Evolutionary conservation across 2,113 vertebrate genomes (phyloP).

Genomic region (Ictidomys tridecemlineatus): DNA sequence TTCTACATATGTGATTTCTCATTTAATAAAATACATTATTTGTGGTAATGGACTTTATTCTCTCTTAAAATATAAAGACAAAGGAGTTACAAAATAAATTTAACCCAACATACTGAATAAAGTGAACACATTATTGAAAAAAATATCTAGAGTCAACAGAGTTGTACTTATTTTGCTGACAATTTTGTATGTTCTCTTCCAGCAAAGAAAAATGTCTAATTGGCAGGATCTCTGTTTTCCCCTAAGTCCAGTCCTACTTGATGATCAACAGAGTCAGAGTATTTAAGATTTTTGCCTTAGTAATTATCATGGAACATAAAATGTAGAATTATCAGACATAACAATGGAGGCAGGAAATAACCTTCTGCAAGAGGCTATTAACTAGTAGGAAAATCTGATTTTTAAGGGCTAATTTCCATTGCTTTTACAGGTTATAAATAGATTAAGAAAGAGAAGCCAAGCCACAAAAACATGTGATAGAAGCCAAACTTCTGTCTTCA

Average conservation of each 20-base stretch:
- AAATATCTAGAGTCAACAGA: not conserved
- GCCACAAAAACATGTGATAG: not conserved
- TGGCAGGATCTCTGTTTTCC: not conserved
- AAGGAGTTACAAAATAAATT: not conserved
- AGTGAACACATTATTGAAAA: not conserved
- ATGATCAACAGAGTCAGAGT: conserved; percentile 3
- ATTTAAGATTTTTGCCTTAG: conserved; percentile 18
- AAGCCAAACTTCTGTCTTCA: not conserved
- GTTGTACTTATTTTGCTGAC: not conserved
- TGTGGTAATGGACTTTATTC: not conserved
- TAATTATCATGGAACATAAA: not conserved
- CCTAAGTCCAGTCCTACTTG: not conserved
- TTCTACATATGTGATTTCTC: not conserved
- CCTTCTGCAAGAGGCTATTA: not conserved
- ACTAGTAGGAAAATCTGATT: not conserved
- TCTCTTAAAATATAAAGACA: not conserved
- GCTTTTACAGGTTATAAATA: not conserved
- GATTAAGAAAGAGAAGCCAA: not conserved
- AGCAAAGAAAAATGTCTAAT: not conserved
- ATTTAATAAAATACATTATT: not conserved
- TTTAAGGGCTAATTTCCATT: not conserved
- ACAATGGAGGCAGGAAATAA: not conserved
- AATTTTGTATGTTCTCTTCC: not conserved
- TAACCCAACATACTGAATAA: not conserved
- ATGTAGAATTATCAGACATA: conserved; percentile 19